Base-by-base conservation (phyloP, 2,113 vertebrate species). In the Natator depressus region DNA sequence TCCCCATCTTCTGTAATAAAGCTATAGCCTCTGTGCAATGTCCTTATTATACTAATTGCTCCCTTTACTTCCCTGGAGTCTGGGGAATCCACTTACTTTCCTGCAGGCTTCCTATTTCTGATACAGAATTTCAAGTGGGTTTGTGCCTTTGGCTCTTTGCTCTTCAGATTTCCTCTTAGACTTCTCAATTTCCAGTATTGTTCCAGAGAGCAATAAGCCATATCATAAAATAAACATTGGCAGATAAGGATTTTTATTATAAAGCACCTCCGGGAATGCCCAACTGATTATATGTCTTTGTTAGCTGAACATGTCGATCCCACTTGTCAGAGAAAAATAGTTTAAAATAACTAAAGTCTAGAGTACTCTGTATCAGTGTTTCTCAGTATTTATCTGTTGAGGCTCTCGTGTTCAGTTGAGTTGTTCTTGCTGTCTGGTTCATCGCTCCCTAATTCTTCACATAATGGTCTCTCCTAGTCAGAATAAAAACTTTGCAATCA, bases 161-260 rank as follows among this genome's bases (percentile, higher is more conserved):
- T 8, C 11, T 25, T 88, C 29, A n/a, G 29, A 65, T 76, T 91
- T 86, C 53, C 80, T 85, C 35, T 42, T 59, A 35, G 42, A 14
- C 16, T 6, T 80, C 55, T 55, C 24, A 27, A 10, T 27, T 76
- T 69, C 4, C 69, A 84, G 84, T 2, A 0, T 51, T 94, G 89
- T 80, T 69, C 10, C 22, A 50, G 46, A 81, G 38, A 50, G 54
- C 89, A 22, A 49, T 59, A 5, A 10, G 35, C 85, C 10, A 2
- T 53, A 4, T 20, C 75, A 27, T 50, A 92, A 49, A 29, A 62
- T 19, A 84, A 75, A 1, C 4, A 1, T 59, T 89, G 0, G 0
- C 69, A 38, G 35, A 69, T 69, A 69, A 83, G 35, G 72, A 81
- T 84, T 75, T 57, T n/a, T 50, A 65, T 51, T 1, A 8, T 50